Percentiles rank a stretch among this genome's conserved stretches.
Conservation (phyloP, 2,797 vertebrate species). For the Iguana delicatissima region DNA sequence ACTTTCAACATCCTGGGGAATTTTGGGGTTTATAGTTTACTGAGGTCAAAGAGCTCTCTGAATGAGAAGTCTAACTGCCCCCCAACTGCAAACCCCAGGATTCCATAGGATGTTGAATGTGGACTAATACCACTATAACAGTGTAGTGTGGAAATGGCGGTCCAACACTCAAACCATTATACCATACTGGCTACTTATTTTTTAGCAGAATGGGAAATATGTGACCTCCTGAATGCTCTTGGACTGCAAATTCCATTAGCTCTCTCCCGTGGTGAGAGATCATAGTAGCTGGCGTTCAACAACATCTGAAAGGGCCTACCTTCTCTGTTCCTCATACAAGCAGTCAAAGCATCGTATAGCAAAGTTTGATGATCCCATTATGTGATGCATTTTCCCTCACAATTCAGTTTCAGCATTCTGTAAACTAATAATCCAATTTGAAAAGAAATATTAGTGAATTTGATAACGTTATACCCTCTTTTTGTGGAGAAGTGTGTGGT, state of each 20-base stretch:
- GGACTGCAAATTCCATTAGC: not conserved
- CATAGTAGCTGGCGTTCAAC: not conserved
- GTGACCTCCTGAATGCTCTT: not conserved
- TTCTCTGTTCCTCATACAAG: not conserved
- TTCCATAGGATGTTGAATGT: no score
- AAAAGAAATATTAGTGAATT: slow-evolving; percentile 37
- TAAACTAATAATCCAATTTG: slow-evolving; percentile 48
- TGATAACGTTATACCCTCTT: slow-evolving; percentile 27
- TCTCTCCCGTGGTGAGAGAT: not conserved
- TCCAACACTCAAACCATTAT: no score
- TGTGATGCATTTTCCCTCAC: slow-evolving; percentile 33
- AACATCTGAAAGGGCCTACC: not conserved
- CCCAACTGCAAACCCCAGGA: no score
- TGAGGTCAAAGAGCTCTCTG: no score
- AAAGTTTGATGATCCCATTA: slow-evolving; percentile 8
- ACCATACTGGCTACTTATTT: no score
- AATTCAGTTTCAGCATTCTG: not conserved
- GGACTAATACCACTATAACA: no score
- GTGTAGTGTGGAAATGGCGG: no score
- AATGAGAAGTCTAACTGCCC: no score
- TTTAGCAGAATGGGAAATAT: not conserved
- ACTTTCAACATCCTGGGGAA: no score
- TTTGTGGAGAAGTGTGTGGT: not conserved
- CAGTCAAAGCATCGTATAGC: not conserved
- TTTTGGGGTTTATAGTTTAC: no score